Evolutionary conservation across 1,140 invertebrate genomes (phyloP).

Genomic region (Scaptomyza graminum): DNA sequence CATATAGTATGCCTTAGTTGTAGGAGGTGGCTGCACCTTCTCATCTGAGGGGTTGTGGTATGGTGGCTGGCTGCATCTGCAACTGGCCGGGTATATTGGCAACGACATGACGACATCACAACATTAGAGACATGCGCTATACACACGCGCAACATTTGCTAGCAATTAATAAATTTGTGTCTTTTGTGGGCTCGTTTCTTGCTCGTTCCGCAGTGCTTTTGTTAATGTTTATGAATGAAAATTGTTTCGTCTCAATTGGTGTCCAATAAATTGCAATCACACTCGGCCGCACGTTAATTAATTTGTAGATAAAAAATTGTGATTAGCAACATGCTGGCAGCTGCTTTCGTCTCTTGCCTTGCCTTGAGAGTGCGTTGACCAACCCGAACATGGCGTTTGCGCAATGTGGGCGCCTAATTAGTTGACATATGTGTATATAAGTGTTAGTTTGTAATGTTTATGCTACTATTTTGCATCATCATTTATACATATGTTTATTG

Average conservation of each 20-base stretch:
- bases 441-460: background rate
- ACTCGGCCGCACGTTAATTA: conserved; percentile 71
- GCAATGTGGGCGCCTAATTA: conserved; percentile 68
- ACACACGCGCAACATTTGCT: conserved; percentile 73
- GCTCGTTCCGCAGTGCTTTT: conserved; percentile 20
- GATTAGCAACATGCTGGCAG: conserved; percentile 65
- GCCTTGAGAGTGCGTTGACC: conserved; percentile 79
- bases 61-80: background rate
- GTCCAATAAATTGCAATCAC: conserved; percentile 82
- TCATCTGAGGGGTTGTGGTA: background rate
- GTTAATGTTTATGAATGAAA: conserved; percentile 77
- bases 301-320: conserved; percentile 79
- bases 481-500: background rate
- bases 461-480: conserved; percentile 19
- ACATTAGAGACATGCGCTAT: conserved; percentile 46
- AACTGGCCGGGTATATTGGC: background rate
- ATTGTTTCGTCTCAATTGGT: conserved; percentile 67
- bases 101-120: conserved; percentile 63
- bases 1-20: too few species aligned
- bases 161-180: conserved; percentile 74
- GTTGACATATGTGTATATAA: conserved; percentile 40
- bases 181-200: conserved; percentile 16
- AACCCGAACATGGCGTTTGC: conserved; percentile 61
- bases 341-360: conserved; percentile 41
- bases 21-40: background rate